Evolutionary conservation across 1,140 invertebrate species (phyloP).

Genomic region (Schlechtendalia chinensis): DNA sequence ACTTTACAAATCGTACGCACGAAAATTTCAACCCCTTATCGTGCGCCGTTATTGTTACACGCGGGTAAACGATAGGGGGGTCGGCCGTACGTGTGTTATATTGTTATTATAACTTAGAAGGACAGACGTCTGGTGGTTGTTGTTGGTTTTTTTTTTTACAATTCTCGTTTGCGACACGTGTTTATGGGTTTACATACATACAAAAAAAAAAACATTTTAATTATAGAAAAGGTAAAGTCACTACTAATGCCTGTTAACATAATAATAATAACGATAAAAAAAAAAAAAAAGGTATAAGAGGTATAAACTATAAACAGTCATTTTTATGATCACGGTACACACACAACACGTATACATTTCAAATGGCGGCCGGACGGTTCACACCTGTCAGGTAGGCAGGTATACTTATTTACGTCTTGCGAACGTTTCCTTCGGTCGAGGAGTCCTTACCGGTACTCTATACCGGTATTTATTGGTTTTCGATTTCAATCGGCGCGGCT

Average conservation of each 20-base stretch:
- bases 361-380: constrained; percentile 34
- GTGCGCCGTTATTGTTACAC: no score
- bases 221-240: constrained; percentile 28
- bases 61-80: not conserved
- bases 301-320: constrained; percentile 6
- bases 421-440: not conserved
- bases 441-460: not conserved
- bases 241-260: not conserved
- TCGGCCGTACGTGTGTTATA: not conserved
- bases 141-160: not conserved
- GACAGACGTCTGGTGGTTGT: not conserved
- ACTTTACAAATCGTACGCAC: no score
- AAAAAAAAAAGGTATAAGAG: constrained; percentile 7
- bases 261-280: no score
- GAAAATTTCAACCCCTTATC: no score
- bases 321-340: constrained; percentile 29
- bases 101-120: not conserved
- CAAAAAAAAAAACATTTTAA: constrained; percentile 27
- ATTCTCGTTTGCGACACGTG: not conserved
- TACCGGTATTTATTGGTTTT: constrained; percentile 31
- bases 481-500: not conserved
- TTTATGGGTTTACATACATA: not conserved
- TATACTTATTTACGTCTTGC: not conserved
- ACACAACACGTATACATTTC: constrained; percentile 4
- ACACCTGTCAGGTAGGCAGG: constrained; percentile 28